Conservation (phyloP, 1,140 invertebrate genomes). For the Pantala flavescens region DNA sequence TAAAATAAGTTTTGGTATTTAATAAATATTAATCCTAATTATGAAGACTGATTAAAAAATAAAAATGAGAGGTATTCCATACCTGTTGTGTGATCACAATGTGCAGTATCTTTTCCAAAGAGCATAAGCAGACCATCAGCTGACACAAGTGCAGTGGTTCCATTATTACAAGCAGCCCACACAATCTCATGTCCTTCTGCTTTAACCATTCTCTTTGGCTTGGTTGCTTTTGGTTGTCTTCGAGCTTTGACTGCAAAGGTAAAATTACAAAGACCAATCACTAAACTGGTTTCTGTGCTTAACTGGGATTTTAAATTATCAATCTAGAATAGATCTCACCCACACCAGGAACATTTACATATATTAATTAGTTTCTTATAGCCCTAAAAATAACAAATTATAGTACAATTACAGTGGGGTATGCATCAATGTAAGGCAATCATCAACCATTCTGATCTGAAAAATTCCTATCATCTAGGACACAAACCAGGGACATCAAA, state of each 20-base stretch:
- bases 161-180: conserved; percentile 84
- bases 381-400: no score
- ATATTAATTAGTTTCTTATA: no score
- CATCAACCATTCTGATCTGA: no score
- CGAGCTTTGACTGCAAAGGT: conserved; percentile 54
- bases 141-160: conserved; percentile 83
- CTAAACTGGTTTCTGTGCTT: not conserved
- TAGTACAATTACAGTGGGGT: no score
- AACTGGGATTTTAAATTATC: conserved; percentile 12
- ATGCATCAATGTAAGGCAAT: no score
- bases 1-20: no score
- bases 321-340: no score
- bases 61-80: conserved; percentile 15
- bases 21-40: no score
- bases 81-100: conserved; percentile 69
- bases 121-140: conserved; percentile 79
- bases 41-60: no score
- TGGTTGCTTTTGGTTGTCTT: conserved; percentile 76
- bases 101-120: conserved; percentile 89
- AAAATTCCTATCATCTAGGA: no score
- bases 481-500: no score
- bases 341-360: no score
- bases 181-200: conserved; percentile 75
- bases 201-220: conserved; percentile 86
- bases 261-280: conserved; percentile 15